Base-by-base conservation (phyloP, 1,140 invertebrate species). In the Neoseiulus cucumeris region DNA sequence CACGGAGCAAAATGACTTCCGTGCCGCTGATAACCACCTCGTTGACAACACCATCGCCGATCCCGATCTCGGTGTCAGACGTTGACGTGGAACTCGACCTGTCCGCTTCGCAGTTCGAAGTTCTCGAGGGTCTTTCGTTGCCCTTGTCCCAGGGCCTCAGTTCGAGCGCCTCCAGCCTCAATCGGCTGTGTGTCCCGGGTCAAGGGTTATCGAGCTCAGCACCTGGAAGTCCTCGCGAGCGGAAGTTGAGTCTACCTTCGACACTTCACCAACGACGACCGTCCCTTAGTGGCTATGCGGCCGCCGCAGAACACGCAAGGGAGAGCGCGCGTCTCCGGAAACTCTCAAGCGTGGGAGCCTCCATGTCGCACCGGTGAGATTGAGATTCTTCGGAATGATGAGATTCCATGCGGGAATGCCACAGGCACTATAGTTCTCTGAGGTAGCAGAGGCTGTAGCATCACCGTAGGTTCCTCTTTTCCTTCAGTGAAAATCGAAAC, bases 1-100 rank as follows among this genome's bases (percentile, higher is more conserved):
- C 33, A 9, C 4, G 9, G 33, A 39, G 9, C 33, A 39, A 39
- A 9, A 39, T 39, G 33, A 39, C 33, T 39, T 39, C 33, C 33
- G 33, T 39, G 14, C 51, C 51, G 4, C 9, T 59, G 6, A 59
- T 59, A 18, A 59, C 51, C 14, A 59, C 51, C 25, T 33, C 33
- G 12, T 25, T 25, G 25, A 29, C 25, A 29, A 25, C 51, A 59
- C 25, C 51, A 2, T 59, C 51, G 22, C 17, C 51, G 14, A 59
- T 59, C 51, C 51, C 51, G 51, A 59, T 59, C 51, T 59, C 51
- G 22, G 51, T 59, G 51, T 59, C 51, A 2, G 51, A 59, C 22
- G 51, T 59, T 9, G 51, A 59, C 22, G 51, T 59, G 17, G 51
- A 59, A 12, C 51, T 59, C 51, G 51, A 59, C 51, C 4, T 59